Conservation (phyloP, 2,888 invertebrate genomes). For the Arrhopalites spinosus region DNA sequence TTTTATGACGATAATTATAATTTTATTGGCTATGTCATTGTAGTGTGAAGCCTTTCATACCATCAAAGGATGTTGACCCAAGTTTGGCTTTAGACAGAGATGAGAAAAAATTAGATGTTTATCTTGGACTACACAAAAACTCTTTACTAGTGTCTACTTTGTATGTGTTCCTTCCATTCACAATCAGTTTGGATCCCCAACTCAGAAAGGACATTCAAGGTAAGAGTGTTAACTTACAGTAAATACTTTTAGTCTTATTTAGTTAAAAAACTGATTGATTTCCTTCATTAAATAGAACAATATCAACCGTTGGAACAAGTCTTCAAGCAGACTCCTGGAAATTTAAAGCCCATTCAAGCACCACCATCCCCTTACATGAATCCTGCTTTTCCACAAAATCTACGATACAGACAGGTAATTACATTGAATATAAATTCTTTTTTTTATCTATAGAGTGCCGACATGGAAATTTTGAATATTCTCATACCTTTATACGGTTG, state of each 20-base stretch:
- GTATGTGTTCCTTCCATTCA: constrained; percentile 95
- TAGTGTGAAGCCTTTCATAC: constrained; percentile 81
- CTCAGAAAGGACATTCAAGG: constrained; percentile 96
- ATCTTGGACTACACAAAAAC: constrained; percentile 83
- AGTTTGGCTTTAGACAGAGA: constrained; percentile 91
- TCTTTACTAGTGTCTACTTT: constrained; percentile 85
- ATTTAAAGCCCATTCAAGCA: constrained; percentile 30
- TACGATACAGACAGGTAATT: constrained; percentile 32
- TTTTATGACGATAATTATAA: too few species aligned
- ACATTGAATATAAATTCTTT: too few species aligned
- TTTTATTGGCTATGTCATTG: constrained; percentile 14
- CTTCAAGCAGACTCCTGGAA: constrained; percentile 45
- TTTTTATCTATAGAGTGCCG: too few species aligned
- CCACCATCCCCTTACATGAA: constrained; percentile 37
- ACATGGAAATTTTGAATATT: not conserved
- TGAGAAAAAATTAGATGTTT: constrained; percentile 91
- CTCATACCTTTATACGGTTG: too few species aligned
- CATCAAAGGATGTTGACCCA: constrained; percentile 84
- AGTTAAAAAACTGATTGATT: too few species aligned
- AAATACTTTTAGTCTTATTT: too few species aligned
- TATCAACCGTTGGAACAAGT: constrained; percentile 55
- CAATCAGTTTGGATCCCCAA: constrained; percentile 97
- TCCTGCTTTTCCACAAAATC: constrained; percentile 15
- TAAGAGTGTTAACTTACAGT: too few species aligned
- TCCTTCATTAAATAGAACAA: constrained; percentile 45